Conservation (phyloP, 2,888 invertebrate genomes). For the Pogonocherus hispidulus region DNA sequence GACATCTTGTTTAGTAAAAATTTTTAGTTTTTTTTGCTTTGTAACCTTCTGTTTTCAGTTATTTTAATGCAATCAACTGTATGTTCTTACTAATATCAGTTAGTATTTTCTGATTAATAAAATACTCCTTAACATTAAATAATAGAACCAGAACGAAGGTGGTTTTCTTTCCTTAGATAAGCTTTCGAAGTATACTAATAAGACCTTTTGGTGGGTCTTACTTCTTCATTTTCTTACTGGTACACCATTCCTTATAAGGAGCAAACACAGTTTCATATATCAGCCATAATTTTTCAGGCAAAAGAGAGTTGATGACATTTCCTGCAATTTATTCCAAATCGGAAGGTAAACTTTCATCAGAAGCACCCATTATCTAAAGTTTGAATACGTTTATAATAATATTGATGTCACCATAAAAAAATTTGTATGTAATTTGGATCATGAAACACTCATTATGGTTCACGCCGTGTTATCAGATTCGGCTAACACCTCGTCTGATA, state of each 20-base stretch:
- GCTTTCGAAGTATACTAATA: neutral
- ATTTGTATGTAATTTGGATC: too few species aligned
- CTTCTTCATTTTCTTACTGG: neutral
- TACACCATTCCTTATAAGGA: neutral
- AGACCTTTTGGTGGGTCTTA: neutral
- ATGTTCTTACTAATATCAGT: neutral
- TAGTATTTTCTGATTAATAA: neutral
- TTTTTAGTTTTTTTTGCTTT: neutral
- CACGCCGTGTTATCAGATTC: too few species aligned
- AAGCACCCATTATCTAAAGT: too few species aligned
- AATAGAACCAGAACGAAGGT: neutral
- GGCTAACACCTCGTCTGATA: too few species aligned
- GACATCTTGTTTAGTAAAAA: conserved; percentile 3
- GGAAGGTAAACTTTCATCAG: neutral
- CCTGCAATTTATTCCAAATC: neutral
- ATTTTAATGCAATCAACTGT: neutral
- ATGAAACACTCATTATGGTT: too few species aligned
- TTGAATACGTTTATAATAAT: too few species aligned
- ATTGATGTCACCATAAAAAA: too few species aligned
- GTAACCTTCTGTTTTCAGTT: neutral
- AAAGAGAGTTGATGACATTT: neutral
- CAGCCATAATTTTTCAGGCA: neutral
- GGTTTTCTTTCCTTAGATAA: conserved; percentile 1
- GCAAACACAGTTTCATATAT: too few species aligned
- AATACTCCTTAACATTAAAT: neutral